Base-by-base conservation (phyloP, 2,797 vertebrate genomes). In the Crenichthys baileyi region DNA sequence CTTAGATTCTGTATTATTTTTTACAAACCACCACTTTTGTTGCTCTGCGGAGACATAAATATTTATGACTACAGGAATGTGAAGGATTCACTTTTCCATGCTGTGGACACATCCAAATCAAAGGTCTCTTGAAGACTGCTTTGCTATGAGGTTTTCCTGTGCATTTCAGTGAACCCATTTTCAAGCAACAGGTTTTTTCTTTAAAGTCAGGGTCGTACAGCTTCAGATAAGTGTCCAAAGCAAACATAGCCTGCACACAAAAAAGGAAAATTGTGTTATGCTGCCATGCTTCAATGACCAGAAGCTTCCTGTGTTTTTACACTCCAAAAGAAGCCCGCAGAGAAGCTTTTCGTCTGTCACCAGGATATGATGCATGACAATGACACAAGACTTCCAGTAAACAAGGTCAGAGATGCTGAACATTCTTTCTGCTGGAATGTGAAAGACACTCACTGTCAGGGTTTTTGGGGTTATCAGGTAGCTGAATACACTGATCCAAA, bases 371-470 rank as follows among this genome's bases (percentile, higher is more conserved):
- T 85, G 84, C 82, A 77, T n/a, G 51, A 70, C 79, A 77, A 86
- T 82, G 84, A 86, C 89, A 90, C 79, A 70, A 80, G 63, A 22
- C 73, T 77, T 68, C 73, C 51, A 18, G 48, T 72, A 86, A 83
- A 87, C 78, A 83, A 80, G 36, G 61, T 73, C 56, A 7, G 31
- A 85, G 85, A 78, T 24, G 67, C 5, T 50, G 58, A 50, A 81
- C 82, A 83, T 93, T 90, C 88, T 82, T 73, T 70, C 71, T 2
- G 65, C 60, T 82, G 88, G 90, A 92, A 93, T 91, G 78, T 36
- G 22, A 88, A 22, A 86, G 87, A 88, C 5, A 79, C 70, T 74
- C 56, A 11, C 55, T 6, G 80, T 87, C 85, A 80, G 79, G 75
- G 7, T 3, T 68, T 77, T 75, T 68, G 67, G 78, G 85, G 77